These are phyloP conservation scores for Adineta ricciae DNA, from an alignment of 2,888 invertebrate genomes.

Conservation along the genomic window DNA sequence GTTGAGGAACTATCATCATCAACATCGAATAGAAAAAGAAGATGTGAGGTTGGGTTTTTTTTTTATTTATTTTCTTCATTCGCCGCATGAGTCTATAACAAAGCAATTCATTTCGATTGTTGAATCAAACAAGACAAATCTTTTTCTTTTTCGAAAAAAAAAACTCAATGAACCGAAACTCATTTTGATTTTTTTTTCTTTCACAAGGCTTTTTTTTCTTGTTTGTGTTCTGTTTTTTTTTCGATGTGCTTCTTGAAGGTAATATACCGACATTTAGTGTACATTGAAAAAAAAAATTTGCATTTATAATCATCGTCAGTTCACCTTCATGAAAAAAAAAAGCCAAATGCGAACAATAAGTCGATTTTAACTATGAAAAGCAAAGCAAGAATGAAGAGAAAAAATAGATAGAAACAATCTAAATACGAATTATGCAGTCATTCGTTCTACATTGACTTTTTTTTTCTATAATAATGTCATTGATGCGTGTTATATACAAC, in stretches of 20 bases:
- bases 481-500: background rate
- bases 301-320: background rate
- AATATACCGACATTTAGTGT: background rate
- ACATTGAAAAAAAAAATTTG: background rate
- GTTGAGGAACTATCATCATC: background rate
- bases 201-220: background rate
- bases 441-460: background rate
- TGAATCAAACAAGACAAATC: background rate
- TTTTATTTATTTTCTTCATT: too few relatives aligned
- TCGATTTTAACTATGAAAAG: background rate
- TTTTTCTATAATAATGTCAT: slow-evolving; percentile 1
- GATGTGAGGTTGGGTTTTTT: background rate
- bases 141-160: background rate
- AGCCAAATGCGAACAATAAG: slow-evolving; percentile 1
- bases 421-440: slow-evolving; percentile 3
- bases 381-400: background rate
- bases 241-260: background rate
- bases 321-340: slow-evolving; percentile 2
- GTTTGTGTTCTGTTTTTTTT: background rate
- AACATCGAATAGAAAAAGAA: background rate
- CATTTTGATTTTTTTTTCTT: background rate
- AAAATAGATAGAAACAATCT: background rate
- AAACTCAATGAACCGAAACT: background rate
- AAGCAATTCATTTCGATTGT: too few relatives aligned
- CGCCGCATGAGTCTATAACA: background rate